Percentiles rank a stretch among this genome's conserved stretches.
Evolutionary conservation across 2,888 invertebrate genomes (phyloP).

Genomic region (Metellina segmentata): DNA sequence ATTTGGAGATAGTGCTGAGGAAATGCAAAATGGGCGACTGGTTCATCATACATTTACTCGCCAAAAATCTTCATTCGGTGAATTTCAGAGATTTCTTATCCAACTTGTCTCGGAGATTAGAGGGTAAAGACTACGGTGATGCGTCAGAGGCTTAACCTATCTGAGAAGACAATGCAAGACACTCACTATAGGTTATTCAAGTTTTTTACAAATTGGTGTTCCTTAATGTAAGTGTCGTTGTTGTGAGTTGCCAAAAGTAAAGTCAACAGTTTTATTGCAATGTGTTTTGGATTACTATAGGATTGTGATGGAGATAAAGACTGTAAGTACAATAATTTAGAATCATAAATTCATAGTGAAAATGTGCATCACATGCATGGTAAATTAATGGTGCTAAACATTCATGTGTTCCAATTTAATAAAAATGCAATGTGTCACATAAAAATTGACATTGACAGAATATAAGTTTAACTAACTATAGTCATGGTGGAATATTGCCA

Average conservation of each 20-base stretch:
- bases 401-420: too few species aligned
- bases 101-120: conserved; percentile 86
- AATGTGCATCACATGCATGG: too few species aligned
- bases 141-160: conserved; percentile 42
- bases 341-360: too few species aligned
- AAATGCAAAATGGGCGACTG: conserved; percentile 85
- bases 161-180: not conserved
- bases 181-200: too few species aligned
- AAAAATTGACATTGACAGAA: too few species aligned
- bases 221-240: not conserved
- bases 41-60: conserved; percentile 84
- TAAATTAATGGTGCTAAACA: too few species aligned
- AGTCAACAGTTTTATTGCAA: not conserved
- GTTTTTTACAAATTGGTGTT: not conserved
- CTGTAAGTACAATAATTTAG: too few species aligned
- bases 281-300: not conserved
- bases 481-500: too few species aligned
- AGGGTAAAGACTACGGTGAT: conserved; percentile 63
- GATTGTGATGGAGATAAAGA: too few species aligned
- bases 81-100: conserved; percentile 89
- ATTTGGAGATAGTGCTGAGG: conserved; percentile 89
- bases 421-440: too few species aligned
- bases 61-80: conserved; percentile 92
- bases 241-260: not conserved
- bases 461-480: too few species aligned